A percentile compares a stretch with the other conserved stretches of the same genome.
These are phyloP conservation scores for Chouioia cunea DNA, from an alignment of 2,888 invertebrate genomes.

Conservation along the genomic window DNA sequence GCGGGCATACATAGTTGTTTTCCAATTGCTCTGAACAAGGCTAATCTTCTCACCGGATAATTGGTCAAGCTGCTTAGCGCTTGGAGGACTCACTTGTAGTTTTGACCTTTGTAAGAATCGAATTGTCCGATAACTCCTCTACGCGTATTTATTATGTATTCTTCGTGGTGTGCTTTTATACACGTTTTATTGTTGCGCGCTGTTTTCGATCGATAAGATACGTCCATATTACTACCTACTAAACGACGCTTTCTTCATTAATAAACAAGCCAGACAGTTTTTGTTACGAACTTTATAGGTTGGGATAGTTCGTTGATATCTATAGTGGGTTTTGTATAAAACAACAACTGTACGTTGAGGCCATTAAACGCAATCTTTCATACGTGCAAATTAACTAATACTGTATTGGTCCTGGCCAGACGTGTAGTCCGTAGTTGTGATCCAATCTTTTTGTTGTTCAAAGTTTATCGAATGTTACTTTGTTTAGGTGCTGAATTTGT, in stretches of 20 bases:
- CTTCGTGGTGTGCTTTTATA: slow-evolving; percentile 31
- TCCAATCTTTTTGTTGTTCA: background rate
- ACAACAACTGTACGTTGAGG: background rate
- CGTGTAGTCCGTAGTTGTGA: background rate
- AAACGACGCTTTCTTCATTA: background rate
- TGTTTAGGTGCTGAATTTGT: no score
- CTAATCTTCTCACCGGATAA: slow-evolving; percentile 5
- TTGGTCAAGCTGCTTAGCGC: background rate
- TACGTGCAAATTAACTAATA: slow-evolving; percentile 11
- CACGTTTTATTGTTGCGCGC: slow-evolving; percentile 27
- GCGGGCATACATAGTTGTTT: slow-evolving; percentile 3
- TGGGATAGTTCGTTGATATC: background rate
- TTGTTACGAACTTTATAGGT: background rate
- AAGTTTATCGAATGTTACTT: no score
- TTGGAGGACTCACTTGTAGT: background rate
- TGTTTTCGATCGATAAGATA: slow-evolving; percentile 3
- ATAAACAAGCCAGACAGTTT: background rate
- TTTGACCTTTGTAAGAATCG: slow-evolving; percentile 2
- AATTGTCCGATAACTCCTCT: slow-evolving; percentile 17
- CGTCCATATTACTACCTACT: slow-evolving; percentile 1
- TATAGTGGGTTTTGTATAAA: background rate
- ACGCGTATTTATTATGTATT: slow-evolving; percentile 28
- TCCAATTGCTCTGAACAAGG: slow-evolving; percentile 25
- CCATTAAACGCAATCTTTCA: background rate
- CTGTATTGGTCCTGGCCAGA: slow-evolving; percentile 22